Evolutionary conservation across 2,797 vertebrate genomes (phyloP).

Genomic region (Muscicapa striata): DNA sequence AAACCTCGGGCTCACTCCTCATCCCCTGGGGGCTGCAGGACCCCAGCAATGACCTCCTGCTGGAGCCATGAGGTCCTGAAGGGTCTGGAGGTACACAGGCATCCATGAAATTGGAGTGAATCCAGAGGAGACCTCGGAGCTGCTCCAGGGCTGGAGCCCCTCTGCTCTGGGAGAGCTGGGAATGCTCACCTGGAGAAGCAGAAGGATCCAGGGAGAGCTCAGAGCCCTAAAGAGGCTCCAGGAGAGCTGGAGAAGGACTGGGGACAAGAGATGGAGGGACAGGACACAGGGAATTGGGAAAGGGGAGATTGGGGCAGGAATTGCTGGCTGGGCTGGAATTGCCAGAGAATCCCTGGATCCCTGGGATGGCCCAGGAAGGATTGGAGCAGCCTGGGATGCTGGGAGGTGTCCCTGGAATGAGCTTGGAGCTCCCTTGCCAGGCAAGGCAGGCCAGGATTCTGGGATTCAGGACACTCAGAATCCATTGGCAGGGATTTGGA

Average conservation of each 20-base stretch:
- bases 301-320: not conserved
- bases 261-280: not conserved
- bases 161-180: not conserved
- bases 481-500: no score
- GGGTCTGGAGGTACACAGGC: not conserved
- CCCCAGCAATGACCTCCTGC: not conserved
- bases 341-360: not conserved
- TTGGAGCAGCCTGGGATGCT: not conserved
- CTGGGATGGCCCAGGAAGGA: not conserved
- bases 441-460: no score
- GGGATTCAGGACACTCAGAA: no score
- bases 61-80: not conserved
- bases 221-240: not conserved
- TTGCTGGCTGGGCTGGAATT: not conserved
- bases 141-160: no score
- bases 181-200: fast-evolving
- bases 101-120: no score
- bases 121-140: no score
- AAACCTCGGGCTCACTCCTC: not conserved
- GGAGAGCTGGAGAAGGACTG: not conserved
- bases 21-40: not conserved
- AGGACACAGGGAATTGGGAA: not conserved
- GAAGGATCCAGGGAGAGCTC: not conserved
- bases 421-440: not conserved
- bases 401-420: not conserved